Evolutionary conservation across 2,797 vertebrate genomes (phyloP), one percentile per base, ranked within the genome.

Genomic region (Poeciliopsis paucimaculata): DNA sequence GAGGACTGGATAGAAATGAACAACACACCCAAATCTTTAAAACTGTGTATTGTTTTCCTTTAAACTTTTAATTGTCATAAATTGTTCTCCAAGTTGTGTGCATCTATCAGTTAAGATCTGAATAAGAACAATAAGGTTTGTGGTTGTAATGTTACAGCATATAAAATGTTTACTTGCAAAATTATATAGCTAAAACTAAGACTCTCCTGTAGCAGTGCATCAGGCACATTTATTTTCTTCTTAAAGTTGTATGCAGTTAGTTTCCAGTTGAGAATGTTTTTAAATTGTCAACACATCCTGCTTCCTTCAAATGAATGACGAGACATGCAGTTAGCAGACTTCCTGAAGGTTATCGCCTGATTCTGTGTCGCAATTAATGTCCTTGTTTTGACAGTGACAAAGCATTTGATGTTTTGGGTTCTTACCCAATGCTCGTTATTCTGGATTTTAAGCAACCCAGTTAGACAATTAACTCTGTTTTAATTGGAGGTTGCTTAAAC

Each of bases 371-470:
- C 16, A 75, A 76, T 85, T 51, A 87, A 89, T 90, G 70, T 79
- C 74, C 84, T 71, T 78, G 72, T 75, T 81, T 72, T 86, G 82
- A 89, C 77, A 55, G n/a, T 34, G 51, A 31, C 49, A 55, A 60
- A 36, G 57, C 10, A 41, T 89, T 89, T 90, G 89, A 92, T 90
- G 84, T 86, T 86, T 83, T 66, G 76, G 72, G 47, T 84, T 85
- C 76, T 72, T 76, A 53, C 82, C 75, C 62, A 0, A 18, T 64
- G 77, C 83, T 88, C 87, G 83, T 91, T 88, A 88, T 68, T 76
- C 80, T 78, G 68, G 34, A 87, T 82, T 60, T 82, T 82, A 86
- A 85, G 82, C 84, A 82, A 85, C 86, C 86, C 62, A 74, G 18
- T 76, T 77, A 81, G 81, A 77, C 26, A 31, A 79, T 81, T 72